Evolutionary conservation across 2,113 vertebrate species (phyloP), one percentile per base, ranked within the genome.

Genomic region (Sakesphorus luctuosus): DNA sequence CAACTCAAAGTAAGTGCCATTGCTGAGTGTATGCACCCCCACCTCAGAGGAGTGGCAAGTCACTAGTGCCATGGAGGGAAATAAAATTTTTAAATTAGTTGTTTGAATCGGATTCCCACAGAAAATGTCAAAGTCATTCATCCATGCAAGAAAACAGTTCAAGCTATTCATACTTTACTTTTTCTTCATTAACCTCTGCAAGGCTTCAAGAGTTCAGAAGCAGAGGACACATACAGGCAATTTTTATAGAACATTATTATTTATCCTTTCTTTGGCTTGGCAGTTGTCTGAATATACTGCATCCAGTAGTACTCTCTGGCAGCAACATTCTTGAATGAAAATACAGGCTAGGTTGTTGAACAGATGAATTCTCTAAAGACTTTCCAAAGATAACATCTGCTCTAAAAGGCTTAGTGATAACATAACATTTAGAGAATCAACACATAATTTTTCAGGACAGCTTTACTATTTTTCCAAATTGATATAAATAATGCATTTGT

Each of bases 311-410:
- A 59, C 13, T 67, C 61, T 36, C 81, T 84, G 18, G 38, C 61
- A 93, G 62, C 55, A 87, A 87, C 29, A 90, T 79, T 87, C 53
- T 65, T 90, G 44, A 87, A 78, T 67, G 69, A 84, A 93, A 93
- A 91, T 56, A 78, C 38, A 89, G 87, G 47, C 49, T 56, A 25
- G 12, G 53, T 8, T 84, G 36, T 43, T 67, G 61, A 77, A 93
- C 18, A 50, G 25, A 58, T 68, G 29, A 69, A 77, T 38, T 89
- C 21, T 62, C 43, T 77, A 33, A 89, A 86, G 50, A 52, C 11
- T 46, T 95, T 93, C 78, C 90, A 95, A 93, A 85, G 52, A 90
- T 40, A 95, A 87, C 31, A 91, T 93, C 66, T 87, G 31, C 29
- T 89, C 49, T 82, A 68, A 80, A 75, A 81, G 56, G 43, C 77